Evolutionary conservation across 2,888 invertebrate species (phyloP), one percentile per base, ranked within the genome.

Genomic region (Elaeidobius kamerunicus): DNA sequence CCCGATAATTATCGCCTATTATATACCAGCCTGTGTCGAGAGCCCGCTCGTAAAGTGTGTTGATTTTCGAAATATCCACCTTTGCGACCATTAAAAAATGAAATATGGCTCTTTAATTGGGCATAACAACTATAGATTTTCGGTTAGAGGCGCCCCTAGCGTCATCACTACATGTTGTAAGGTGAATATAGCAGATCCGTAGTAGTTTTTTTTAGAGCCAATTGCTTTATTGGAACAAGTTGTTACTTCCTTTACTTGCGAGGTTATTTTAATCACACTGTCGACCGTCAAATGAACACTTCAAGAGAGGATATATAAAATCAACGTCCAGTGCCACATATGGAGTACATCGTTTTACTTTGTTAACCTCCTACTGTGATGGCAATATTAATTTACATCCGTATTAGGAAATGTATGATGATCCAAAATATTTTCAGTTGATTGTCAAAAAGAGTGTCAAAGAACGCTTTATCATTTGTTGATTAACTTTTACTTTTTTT

Each of bases 101-200:
- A 63, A 55, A 62, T 61, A 61, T 61, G 57, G 58, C 43, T 43
- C 42, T 59, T 60, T 63, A 64, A 64, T 63, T 62, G 60, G 58
- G 56, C 59, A 56, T 55, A 63, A 61, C 61, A 55, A 60, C 60
- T n/a, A n/a, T 51, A 54, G 57, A 58, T 58, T 39, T 41, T 9
- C 20, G 38, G 40, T 17, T 51, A 48, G 54, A 41, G 41, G 15
- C 43, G 43, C 45, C 52, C 51, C 49, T n/a, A n/a, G n/a, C n/a
- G n/a, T n/a, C n/a, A n/a, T n/a, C n/a, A n/a, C n/a, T n/a, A n/a
- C n/a, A n/a, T n/a, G n/a, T n/a, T n/a, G n/a, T n/a, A n/a, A n/a
- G n/a, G n/a, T n/a, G n/a, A n/a, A n/a, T n/a, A n/a, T n/a, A n/a
- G n/a, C n/a, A n/a, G n/a, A n/a, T n/a, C n/a, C n/a, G n/a, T n/a